Evolutionary conservation across 1,140 invertebrate genomes (phyloP), one percentile per base, ranked within the genome.

Genomic region (Phymorhynchus buccinoides): DNA sequence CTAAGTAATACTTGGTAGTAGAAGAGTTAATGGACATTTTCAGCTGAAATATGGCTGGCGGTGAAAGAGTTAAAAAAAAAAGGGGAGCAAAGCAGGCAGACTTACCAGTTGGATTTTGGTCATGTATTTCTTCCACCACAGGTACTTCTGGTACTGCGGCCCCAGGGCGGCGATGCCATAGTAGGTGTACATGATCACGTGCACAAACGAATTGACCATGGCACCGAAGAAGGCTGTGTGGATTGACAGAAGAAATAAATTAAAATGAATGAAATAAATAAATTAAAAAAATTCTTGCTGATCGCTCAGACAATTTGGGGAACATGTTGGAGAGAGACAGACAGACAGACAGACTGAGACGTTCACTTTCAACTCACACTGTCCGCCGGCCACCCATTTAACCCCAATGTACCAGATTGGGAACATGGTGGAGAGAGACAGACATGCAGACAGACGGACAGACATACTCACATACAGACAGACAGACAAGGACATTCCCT

Each of bases 311-410:
- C n/a, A n/a, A n/a, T n/a, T n/a, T n/a, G n/a, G n/a, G n/a, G n/a
- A n/a, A n/a, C n/a, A n/a, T n/a, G n/a, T n/a, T n/a, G n/a, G n/a
- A n/a, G n/a, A n/a, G n/a, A n/a, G n/a, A n/a, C n/a, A n/a, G n/a
- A n/a, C 48, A 52, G 7, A 52, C 48, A 52, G 9, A 52, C 48
- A 52, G 9, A n/a, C n/a, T n/a, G n/a, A n/a, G n/a, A n/a, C n/a
- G n/a, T n/a, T n/a, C n/a, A n/a, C n/a, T n/a, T n/a, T n/a, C n/a
- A n/a, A 91, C 93, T 93, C 89, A 93, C 93, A 93, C 79, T 93
- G 92, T 30, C 98, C 98, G 91, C 97, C 98, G 30, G 98, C 97
- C 14, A 98, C 97, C 96, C 97, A 99, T 94, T 98, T 98, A 86
- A 98, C 96, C 32, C 97, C 97, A 87, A 98, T 98, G 97, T 97